phyloP scores from a whole-genome alignment of 2,888 invertebrate genomes.

The Plemyria rubiginata region DNA sequence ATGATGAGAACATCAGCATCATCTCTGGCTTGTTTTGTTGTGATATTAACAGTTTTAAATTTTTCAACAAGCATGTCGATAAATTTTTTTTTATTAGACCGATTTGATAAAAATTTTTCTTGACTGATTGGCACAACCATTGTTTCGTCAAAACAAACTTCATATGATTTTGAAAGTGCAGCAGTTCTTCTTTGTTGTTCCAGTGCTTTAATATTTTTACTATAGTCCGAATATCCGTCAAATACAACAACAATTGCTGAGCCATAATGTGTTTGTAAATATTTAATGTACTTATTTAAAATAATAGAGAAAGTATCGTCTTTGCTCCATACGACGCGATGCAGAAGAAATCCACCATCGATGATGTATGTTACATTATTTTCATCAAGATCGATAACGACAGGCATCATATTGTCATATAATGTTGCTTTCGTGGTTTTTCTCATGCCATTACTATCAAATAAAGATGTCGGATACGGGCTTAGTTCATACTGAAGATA shows the following conservation, averaged over 20 bases:
- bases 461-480: not conserved
- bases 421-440: not conserved
- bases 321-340: too few species aligned
- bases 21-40: conserved; percentile 56
- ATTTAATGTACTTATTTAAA: not conserved
- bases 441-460: not conserved
- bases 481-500: not conserved
- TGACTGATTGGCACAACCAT: not conserved
- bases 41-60: conserved; percentile 55
- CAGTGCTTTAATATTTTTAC: not conserved
- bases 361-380: conserved; percentile 1
- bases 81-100: conserved; percentile 44
- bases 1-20: conserved; percentile 61
- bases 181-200: not conserved
- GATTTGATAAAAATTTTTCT: conserved; percentile 25
- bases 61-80: conserved; percentile 53
- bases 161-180: not conserved
- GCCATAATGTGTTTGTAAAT: not conserved
- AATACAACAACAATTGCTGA: not conserved
- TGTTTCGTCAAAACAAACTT: not conserved
- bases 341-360: too few species aligned
- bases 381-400: not conserved
- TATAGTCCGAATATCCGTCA: not conserved
- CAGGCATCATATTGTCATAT: not conserved
- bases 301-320: not conserved